Base-by-base conservation (phyloP, 2,888 invertebrate genomes). In the Meghimatium bilineatum region DNA sequence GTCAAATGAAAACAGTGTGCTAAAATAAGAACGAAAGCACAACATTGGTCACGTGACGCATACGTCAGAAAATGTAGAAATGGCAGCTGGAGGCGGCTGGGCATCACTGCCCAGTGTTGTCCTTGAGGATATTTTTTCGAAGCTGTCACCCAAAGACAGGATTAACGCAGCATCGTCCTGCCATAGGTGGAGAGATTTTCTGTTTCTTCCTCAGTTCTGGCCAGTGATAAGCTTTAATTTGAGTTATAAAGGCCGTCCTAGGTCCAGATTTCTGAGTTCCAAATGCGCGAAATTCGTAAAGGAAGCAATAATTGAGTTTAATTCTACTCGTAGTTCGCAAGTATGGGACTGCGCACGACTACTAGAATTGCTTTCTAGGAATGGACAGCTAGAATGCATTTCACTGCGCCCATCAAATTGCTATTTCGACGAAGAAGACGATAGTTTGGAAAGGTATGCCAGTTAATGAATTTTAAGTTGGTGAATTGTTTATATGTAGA, bases 131-230 rank as follows among this genome's bases (percentile, higher is more conserved):
- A 93, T 94, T 88, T 93, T 95, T 90, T 94, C 94, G 87, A 94
- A 94, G 90, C 93, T 95, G 85, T 94, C 94, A 89, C 91, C 92
- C 83, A 91, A 93, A 86, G 95, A 95, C 90, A 94, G 94, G 91
- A 91, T 95, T 44, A 93, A 92, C 87, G 95, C 95, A 86, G 94
- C 95, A 74, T 94, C 95, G 86, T 94, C 94, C 71, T 95, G 95
- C 91, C 95, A 94, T 92, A 93, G 94, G 91, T 95, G 95, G 95
- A 94, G 95, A 86, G 90, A 90, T 78, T 93, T 92, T 85, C 88
- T 94, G 44, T 94, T 93, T 88, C 93, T 93, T 86, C 92, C 93
- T 78, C 89, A 90, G 74, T 89, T 93, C 83, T 93, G 93, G 93
- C 89, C 85, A 77, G 89, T 86, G 72, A 86, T 92, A 52, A 80